phyloP scores from a whole-genome alignment of 2,888 invertebrate species.

The Lampropteryx suffumata region DNA sequence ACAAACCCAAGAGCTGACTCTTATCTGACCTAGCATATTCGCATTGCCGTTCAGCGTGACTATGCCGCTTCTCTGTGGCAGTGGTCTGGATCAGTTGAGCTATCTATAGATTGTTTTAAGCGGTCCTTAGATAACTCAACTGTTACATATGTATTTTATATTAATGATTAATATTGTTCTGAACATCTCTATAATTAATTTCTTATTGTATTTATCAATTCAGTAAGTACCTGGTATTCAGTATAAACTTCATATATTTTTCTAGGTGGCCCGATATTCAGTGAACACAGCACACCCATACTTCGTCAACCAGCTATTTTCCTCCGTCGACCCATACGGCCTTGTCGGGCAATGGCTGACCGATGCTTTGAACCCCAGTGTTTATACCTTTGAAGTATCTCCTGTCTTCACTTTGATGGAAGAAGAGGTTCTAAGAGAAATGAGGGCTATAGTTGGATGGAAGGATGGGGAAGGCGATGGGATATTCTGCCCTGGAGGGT shows the following conservation, averaged over 20 bases:
- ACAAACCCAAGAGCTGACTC: no score
- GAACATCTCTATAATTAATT: no score
- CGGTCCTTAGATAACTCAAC: no score
- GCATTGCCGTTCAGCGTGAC: no score
- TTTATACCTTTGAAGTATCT: conserved; percentile 95
- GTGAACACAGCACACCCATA: conserved; percentile 95
- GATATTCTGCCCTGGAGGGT: conserved; percentile 95
- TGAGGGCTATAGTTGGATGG: conserved; percentile 91
- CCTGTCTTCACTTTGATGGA: conserved; percentile 95
- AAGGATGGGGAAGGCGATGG: conserved; percentile 90
- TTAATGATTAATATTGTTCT: no score
- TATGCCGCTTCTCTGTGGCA: no score
- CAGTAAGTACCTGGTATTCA: no score
- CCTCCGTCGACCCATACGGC: conserved; percentile 92
- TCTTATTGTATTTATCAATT: no score
- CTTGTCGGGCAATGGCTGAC: conserved; percentile 93
- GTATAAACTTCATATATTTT: not conserved
- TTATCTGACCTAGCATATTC: no score
- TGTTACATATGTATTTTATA: no score
- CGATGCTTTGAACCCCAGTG: conserved; percentile 92
- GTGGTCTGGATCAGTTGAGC: no score
- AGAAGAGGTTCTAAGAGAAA: conserved; percentile 89
- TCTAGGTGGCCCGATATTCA: conserved; percentile 86
- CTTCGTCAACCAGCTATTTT: conserved; percentile 94
- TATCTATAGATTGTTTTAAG: no score